These are phyloP conservation scores for Pteropus alecto DNA, from an alignment of 2,113 vertebrate species.

Conservation along the genomic window DNA sequence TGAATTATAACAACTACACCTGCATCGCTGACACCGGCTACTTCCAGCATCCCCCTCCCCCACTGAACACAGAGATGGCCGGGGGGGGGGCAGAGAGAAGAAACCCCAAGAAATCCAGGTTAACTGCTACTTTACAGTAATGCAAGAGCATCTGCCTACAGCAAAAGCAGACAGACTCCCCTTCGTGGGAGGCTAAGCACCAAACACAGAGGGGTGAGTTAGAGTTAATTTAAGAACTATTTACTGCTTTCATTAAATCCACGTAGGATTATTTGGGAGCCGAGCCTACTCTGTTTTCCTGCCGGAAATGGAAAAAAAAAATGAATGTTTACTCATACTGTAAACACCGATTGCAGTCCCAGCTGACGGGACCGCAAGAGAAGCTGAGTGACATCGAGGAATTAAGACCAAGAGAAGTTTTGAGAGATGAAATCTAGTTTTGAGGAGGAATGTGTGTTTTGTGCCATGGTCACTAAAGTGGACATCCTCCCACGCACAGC, in stretches of 20 bases:
- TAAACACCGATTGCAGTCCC: not conserved
- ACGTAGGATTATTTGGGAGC: not conserved
- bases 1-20: not conserved
- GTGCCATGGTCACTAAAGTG: not conserved
- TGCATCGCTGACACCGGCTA: too few relatives aligned
- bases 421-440: not conserved
- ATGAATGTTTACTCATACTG: not conserved
- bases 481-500: not conserved
- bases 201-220: not conserved
- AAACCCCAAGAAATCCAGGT: not conserved
- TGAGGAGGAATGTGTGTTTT: not conserved
- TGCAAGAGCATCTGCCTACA: not conserved
- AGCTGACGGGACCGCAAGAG: not conserved
- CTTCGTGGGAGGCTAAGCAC: not conserved
- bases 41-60: not conserved
- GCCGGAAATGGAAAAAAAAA: not conserved
- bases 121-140: not conserved
- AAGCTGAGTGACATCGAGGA: not conserved
- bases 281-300: not conserved
- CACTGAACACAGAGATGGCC: not conserved
- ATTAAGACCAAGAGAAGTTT: not conserved
- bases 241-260: not conserved
- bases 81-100: not conserved
- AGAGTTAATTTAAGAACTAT: not conserved
- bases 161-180: not conserved